Conservation (phyloP, 2,888 invertebrate species). For the Agrochola lychnidis region DNA sequence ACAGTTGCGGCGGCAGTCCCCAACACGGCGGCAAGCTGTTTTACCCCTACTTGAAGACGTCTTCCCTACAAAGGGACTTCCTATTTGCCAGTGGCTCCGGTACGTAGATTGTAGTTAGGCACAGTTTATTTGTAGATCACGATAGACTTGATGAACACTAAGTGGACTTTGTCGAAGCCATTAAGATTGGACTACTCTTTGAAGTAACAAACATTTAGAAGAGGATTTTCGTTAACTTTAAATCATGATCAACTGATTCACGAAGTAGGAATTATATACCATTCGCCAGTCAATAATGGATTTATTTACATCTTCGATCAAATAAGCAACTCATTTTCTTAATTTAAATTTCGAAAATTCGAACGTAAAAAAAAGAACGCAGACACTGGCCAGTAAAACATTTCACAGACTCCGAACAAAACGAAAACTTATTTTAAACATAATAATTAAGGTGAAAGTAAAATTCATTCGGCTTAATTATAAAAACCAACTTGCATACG, state of each 20-base stretch:
- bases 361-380: constrained; percentile 17
- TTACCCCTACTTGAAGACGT: constrained; percentile 91
- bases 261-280: background rate
- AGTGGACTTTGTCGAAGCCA: constrained; percentile 49
- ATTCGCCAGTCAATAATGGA: background rate
- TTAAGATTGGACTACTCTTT: constrained; percentile 35
- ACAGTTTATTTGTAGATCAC: constrained; percentile 64
- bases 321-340: constrained; percentile 1
- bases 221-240: constrained; percentile 17
- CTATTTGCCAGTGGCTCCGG: constrained; percentile 91
- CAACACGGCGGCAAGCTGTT: constrained; percentile 89
- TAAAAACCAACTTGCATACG: constrained; percentile 79
- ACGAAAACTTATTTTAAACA: constrained; percentile 67
- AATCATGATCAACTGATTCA: background rate
- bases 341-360: constrained; percentile 34
- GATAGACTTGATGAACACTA: constrained; percentile 54
- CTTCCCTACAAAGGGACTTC: constrained; percentile 91
- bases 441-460: constrained; percentile 73
- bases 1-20: constrained; percentile 80
- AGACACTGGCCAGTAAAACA: constrained; percentile 45
- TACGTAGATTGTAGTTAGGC: constrained; percentile 77
- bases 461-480: constrained; percentile 74
- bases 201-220: constrained; percentile 34
- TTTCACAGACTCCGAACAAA: constrained; percentile 57
- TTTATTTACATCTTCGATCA: background rate